These are phyloP conservation scores for Colletes latitarsis DNA, from an alignment of 1,140 invertebrate genomes.

Conservation along the genomic window DNA sequence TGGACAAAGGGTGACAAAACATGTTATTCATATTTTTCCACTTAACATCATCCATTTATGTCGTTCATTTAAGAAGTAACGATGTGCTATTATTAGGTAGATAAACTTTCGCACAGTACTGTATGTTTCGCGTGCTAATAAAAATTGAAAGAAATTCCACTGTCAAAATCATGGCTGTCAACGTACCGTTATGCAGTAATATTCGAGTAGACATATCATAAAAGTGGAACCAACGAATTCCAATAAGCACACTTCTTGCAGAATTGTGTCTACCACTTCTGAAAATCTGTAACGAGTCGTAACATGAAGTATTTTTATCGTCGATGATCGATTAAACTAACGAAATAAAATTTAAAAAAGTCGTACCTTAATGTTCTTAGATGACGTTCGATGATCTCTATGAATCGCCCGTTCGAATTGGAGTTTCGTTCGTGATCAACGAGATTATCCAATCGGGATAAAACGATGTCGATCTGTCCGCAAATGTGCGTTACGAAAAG, in stretches of 20 bases:
- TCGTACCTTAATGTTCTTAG: constrained; percentile 41
- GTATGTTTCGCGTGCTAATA: too few relatives aligned
- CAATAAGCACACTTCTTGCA: constrained; percentile 65
- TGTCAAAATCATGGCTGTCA: too few relatives aligned
- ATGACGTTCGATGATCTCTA: constrained; percentile 47
- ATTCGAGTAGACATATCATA: constrained; percentile 68
- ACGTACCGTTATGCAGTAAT: constrained; percentile 68
- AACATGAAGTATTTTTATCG: not conserved
- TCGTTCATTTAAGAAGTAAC: too few relatives aligned
- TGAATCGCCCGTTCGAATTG: constrained; percentile 20
- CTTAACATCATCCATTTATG: too few relatives aligned
- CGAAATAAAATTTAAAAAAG: not conserved
- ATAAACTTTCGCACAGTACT: too few relatives aligned
- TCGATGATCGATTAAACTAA: not conserved
- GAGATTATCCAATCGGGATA: constrained; percentile 45
- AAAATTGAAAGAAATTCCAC: too few relatives aligned
- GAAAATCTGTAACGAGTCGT: constrained; percentile 55
- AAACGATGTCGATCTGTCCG: constrained; percentile 61
- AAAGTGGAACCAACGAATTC: constrained; percentile 65
- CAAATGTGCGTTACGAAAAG: constrained; percentile 53
- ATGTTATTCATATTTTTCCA: too few relatives aligned
- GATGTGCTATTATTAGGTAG: too few relatives aligned
- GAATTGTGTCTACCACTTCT: constrained; percentile 46
- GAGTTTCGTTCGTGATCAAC: not conserved
- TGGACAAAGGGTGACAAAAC: too few relatives aligned